Conservation (phyloP, 2,797 vertebrate species). For the Astyanax mexicanus region DNA sequence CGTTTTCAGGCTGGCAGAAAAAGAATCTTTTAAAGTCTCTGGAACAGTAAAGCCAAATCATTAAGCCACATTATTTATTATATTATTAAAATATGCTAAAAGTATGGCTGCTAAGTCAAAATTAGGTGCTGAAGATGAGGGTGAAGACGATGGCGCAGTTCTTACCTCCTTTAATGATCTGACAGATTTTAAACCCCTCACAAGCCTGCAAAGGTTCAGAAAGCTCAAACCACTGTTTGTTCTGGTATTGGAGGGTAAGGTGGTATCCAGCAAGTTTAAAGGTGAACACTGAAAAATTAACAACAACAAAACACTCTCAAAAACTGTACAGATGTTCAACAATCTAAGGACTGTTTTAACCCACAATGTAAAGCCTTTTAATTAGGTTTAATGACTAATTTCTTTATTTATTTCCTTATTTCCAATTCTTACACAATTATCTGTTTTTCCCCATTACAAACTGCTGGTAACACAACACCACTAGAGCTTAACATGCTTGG, state of each 20-base stretch:
- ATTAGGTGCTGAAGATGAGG: neutral
- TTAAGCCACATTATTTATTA: neutral
- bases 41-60: neutral
- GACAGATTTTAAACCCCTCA: constrained; percentile 16
- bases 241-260: neutral
- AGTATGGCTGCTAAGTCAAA: neutral
- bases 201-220: neutral
- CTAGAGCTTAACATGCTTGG: too few species aligned
- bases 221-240: constrained; percentile 27
- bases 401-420: too few species aligned
- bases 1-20: neutral
- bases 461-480: too few species aligned
- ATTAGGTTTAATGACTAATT: too few species aligned
- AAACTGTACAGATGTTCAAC: too few species aligned
- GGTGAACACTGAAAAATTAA: constrained; percentile 32
- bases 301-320: neutral
- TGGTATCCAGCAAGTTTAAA: neutral
- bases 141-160: neutral
- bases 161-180: constrained; percentile 49
- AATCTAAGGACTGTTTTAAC: too few species aligned
- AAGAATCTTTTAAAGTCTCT: neutral
- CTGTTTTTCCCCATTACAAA: too few species aligned
- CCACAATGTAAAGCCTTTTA: too few species aligned
- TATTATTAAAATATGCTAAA: neutral
- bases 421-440: too few species aligned